phyloP scores from a whole-genome alignment of 2,888 invertebrate genomes.

The Eilema griseolum region DNA sequence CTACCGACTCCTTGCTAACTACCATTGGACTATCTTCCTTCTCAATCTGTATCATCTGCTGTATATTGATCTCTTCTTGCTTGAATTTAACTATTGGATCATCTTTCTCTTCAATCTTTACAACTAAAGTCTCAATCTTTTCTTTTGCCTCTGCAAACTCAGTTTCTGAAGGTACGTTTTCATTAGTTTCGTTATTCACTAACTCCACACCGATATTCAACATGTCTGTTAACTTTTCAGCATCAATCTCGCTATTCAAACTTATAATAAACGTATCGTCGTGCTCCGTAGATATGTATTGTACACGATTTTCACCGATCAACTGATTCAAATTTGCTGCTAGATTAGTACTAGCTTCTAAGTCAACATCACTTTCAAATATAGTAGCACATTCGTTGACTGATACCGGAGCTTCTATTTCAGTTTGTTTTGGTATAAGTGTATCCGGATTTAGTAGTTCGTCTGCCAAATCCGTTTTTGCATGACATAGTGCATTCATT shows the following conservation, averaged over 20 bases:
- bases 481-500: conserved; percentile 74
- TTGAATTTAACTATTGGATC: conserved; percentile 5
- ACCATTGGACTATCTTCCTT: background rate
- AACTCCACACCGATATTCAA: conserved; percentile 74
- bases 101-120: conserved; percentile 9
- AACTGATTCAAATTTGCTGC: conserved; percentile 82
- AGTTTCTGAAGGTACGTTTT: background rate
- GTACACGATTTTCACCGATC: conserved; percentile 80
- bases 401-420: conserved; percentile 60
- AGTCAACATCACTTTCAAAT: conserved; percentile 82
- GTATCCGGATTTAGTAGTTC: conserved; percentile 68
- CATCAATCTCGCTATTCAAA: conserved; percentile 80
- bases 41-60: no score
- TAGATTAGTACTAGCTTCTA: conserved; percentile 79
- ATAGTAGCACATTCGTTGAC: conserved; percentile 81
- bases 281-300: conserved; percentile 81
- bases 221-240: conserved; percentile 79
- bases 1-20: conserved; percentile 7
- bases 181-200: conserved; percentile 40
- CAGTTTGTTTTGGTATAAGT: conserved; percentile 52
- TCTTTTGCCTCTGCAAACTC: background rate
- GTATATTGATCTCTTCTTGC: background rate
- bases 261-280: conserved; percentile 84
- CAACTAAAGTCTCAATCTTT: conserved; percentile 9
- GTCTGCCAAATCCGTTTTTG: conserved; percentile 72